A percentile compares a stretch with the other conserved stretches of the same genome.
phyloP scores from a whole-genome alignment of 2,113 vertebrate species.

The Menidia beryllina region DNA sequence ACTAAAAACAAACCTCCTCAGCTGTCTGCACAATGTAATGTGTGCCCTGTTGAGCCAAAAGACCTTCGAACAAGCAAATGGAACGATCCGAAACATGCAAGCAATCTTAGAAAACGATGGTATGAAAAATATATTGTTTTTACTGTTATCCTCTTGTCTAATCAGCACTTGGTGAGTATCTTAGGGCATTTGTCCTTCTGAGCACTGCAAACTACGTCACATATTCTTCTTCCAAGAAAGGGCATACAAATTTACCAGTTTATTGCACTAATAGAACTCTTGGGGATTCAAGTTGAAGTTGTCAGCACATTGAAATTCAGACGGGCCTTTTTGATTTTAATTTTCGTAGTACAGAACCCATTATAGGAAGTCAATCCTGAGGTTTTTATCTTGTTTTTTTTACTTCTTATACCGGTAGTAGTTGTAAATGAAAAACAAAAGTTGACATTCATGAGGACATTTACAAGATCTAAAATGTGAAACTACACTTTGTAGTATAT shows the following conservation, averaged over 20 bases:
- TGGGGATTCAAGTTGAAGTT: too few relatives aligned
- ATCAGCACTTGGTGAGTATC: conserved; percentile 43
- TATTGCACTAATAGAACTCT: too few relatives aligned
- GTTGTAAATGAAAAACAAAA: too few relatives aligned
- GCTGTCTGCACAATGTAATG: not conserved
- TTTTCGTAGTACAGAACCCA: too few relatives aligned
- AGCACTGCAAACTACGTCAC: not conserved
- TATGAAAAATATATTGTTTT: conserved; percentile 36
- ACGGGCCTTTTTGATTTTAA: too few relatives aligned
- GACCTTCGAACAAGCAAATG: conserved; percentile 8
- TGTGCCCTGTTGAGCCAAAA: not conserved
- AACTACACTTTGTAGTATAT: too few relatives aligned
- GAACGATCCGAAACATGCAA: conserved; percentile 23
- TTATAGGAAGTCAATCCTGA: too few relatives aligned
- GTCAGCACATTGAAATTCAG: too few relatives aligned
- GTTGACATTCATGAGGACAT: too few relatives aligned
- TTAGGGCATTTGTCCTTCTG: not conserved
- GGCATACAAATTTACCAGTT: not conserved
- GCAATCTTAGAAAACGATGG: conserved; percentile 52
- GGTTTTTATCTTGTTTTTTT: too few relatives aligned
- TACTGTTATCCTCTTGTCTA: conserved; percentile 49
- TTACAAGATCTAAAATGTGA: too few relatives aligned
- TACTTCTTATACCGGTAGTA: too few relatives aligned
- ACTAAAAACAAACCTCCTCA: not conserved
- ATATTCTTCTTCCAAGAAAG: conserved; percentile 1